These are phyloP conservation scores for Antheraea mylitta DNA, from an alignment of 1,140 invertebrate genomes.

Conservation along the genomic window DNA sequence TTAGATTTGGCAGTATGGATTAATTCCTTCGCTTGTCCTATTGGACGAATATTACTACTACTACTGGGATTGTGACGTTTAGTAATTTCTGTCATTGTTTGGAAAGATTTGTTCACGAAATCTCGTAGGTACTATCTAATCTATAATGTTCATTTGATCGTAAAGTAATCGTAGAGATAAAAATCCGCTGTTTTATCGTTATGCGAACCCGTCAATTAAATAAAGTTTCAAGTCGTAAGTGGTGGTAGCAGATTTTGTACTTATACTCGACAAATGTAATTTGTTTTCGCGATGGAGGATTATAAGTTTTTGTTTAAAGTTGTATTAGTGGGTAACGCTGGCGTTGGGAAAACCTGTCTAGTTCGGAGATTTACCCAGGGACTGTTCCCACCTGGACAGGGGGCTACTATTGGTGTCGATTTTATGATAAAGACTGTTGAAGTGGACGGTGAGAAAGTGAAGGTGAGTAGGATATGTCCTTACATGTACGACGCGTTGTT, in stretches of 20 bases:
- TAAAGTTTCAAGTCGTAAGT: slow-evolving; percentile 63
- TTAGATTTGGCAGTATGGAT: too few species aligned
- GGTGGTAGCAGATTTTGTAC: slow-evolving; percentile 45
- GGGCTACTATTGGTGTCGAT: slow-evolving; percentile 99
- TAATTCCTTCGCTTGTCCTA: too few species aligned
- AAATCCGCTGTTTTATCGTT: slow-evolving; percentile 50
- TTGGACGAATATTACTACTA: too few species aligned
- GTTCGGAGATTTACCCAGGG: slow-evolving; percentile 95
- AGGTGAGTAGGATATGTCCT: slow-evolving; percentile 81
- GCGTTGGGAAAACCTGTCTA: slow-evolving; percentile 96
- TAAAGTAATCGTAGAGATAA: slow-evolving; percentile 46
- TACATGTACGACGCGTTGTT: slow-evolving; percentile 29
- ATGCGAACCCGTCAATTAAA: slow-evolving; percentile 57
- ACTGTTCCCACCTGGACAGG: slow-evolving; percentile 97
- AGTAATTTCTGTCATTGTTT: slow-evolving; percentile 23
- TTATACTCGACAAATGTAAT: slow-evolving; percentile 55
- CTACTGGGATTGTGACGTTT: too few species aligned
- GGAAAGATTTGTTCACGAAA: slow-evolving; percentile 22
- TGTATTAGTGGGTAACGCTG: slow-evolving; percentile 96
- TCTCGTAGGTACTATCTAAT: slow-evolving; percentile 39
- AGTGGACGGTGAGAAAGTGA: slow-evolving; percentile 98
- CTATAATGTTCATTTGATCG: slow-evolving; percentile 52
- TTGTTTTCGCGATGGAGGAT: slow-evolving; percentile 90
- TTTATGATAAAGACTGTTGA: slow-evolving; percentile 99
- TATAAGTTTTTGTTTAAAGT: slow-evolving; percentile 99